These are phyloP conservation scores for Chymomyza procnemis DNA, from an alignment of 2,888 invertebrate genomes.

Conservation along the genomic window DNA sequence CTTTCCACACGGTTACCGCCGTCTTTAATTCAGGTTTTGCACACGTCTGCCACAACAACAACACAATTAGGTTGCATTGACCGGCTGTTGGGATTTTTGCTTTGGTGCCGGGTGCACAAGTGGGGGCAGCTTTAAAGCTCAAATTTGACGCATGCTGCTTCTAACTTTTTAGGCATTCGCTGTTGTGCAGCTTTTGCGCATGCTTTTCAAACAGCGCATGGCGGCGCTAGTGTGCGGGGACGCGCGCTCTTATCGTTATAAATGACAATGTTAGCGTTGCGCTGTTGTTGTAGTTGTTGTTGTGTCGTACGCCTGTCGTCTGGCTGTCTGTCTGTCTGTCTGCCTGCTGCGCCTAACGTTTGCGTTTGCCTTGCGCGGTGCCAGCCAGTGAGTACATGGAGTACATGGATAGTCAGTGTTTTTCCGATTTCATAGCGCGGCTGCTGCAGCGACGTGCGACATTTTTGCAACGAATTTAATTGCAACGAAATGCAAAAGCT, in stretches of 20 bases:
- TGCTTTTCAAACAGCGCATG: conserved; percentile 34
- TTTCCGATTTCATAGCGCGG: conserved; percentile 58
- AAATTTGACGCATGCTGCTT: conserved; percentile 23
- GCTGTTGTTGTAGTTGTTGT: conserved; percentile 33
- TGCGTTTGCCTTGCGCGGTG: conserved; percentile 17
- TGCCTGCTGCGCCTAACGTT: conserved; percentile 49
- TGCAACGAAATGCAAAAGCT: conserved; percentile 64
- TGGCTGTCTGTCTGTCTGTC: conserved; percentile 32
- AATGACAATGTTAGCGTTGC: conserved; percentile 23
- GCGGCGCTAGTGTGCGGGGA: conserved; percentile 26
- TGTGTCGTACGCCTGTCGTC: conserved; percentile 7
- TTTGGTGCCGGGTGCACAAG: conserved; percentile 56
- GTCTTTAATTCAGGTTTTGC: conserved; percentile 57
- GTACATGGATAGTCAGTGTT: conserved; percentile 46
- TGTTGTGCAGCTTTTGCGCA: conserved; percentile 33
- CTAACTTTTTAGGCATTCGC: background rate
- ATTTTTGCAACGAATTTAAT: conserved; percentile 65
- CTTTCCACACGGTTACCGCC: conserved; percentile 50
- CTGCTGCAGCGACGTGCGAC: conserved; percentile 59
- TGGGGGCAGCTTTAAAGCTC: background rate
- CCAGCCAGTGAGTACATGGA: conserved; percentile 27
- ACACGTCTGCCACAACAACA: conserved; percentile 46
- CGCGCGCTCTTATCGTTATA: conserved; percentile 43
- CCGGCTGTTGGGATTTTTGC: conserved; percentile 31
- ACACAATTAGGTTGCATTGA: background rate